Evolutionary conservation across 2,888 invertebrate genomes (phyloP).

Genomic region (Polyommatus iphigenia): DNA sequence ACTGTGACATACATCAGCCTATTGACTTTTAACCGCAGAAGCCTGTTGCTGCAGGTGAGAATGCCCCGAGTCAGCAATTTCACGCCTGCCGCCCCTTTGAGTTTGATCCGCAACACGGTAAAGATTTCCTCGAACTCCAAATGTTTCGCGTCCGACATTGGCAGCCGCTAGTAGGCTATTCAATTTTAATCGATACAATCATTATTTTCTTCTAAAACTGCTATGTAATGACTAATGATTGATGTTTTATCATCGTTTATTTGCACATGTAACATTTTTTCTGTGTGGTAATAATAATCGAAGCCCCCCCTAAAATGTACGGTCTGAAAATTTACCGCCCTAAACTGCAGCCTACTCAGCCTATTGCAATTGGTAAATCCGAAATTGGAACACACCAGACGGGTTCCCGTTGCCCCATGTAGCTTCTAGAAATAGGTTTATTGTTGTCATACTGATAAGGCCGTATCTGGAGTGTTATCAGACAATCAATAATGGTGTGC

Average conservation of each 20-base stretch:
- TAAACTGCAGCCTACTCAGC: not conserved
- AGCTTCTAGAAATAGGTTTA: not conserved
- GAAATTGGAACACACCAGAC: not conserved
- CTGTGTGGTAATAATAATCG: too few species aligned
- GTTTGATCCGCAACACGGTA: not conserved
- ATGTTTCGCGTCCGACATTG: not conserved
- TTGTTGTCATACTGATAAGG: constrained; percentile 13
- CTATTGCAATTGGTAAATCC: not conserved
- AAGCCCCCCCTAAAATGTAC: not conserved
- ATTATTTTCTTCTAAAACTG: too few species aligned
- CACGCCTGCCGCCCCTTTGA: not conserved
- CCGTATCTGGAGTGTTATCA: constrained; percentile 35
- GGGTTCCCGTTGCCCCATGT: not conserved
- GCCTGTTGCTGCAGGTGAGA: constrained; percentile 9
- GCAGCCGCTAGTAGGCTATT: too few species aligned
- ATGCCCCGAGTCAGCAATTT: not conserved
- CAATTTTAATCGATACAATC: too few species aligned
- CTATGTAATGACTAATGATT: too few species aligned
- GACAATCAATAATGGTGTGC: constrained; percentile 46
- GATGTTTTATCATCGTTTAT: too few species aligned
- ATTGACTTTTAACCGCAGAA: not conserved
- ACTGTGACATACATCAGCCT: not conserved
- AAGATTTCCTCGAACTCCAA: not conserved
- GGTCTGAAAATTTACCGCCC: not conserved
- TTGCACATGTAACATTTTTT: too few species aligned